phyloP scores from a whole-genome alignment of 2,797 vertebrate genomes.

The Lepilemur septentrionalis region DNA sequence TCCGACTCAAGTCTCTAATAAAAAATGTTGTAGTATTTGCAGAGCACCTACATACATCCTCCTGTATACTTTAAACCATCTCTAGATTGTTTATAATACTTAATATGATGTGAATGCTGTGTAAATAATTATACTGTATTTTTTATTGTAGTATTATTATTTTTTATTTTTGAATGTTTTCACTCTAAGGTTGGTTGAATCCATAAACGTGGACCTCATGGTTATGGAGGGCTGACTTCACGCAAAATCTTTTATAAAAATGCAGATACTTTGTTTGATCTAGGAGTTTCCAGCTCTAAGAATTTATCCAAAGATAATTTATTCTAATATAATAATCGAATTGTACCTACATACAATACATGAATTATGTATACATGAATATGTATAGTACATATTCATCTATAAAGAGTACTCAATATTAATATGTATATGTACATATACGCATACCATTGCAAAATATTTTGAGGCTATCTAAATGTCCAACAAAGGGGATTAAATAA shows the following conservation, averaged over 20 bases:
- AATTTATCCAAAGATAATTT: slow-evolving; percentile 40
- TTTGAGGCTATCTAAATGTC: neutral
- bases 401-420: neutral
- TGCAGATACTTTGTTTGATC: neutral
- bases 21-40: neutral
- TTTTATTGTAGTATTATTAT: neutral
- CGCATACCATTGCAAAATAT: neutral
- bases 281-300: neutral
- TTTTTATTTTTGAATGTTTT: neutral
- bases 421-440: neutral
- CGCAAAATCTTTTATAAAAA: neutral
- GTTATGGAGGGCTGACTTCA: neutral
- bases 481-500: neutral
- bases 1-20: neutral
- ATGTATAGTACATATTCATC: neutral
- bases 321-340: neutral
- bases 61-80: neutral
- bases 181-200: neutral
- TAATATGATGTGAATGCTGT: neutral
- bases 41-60: neutral
- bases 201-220: neutral
- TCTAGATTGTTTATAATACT: neutral
- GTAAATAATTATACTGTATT: neutral
- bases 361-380: too few species aligned
- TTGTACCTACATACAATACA: neutral